Percentiles rank a stretch among this genome's conserved stretches.
These are phyloP conservation scores for Cheirogaleus medius DNA, from an alignment of 2,113 vertebrate species.

Conservation along the genomic window DNA sequence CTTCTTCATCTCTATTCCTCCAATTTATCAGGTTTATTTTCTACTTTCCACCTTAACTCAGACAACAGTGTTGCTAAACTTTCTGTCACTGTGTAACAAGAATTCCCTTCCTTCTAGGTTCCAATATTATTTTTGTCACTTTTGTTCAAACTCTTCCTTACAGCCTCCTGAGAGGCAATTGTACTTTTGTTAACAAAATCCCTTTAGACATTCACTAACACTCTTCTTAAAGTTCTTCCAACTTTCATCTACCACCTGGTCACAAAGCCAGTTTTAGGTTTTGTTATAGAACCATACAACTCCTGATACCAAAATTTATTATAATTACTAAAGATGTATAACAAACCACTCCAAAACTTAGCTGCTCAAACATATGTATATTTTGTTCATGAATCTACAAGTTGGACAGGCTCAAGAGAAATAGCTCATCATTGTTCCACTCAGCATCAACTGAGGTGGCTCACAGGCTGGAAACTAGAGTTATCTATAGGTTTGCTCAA, in stretches of 20 bases:
- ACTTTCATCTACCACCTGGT: not conserved
- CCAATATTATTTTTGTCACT: not conserved
- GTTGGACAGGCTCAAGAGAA: not conserved
- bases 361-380: not conserved
- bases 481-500: not conserved
- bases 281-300: not conserved
- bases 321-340: not conserved
- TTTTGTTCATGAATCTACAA: not conserved
- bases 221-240: not conserved
- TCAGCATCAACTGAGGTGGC: not conserved
- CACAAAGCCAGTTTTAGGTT: not conserved
- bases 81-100: not conserved
- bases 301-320: not conserved
- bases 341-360: not conserved
- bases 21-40: not conserved
- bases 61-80: not conserved
- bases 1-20: not conserved
- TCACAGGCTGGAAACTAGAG: not conserved
- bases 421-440: not conserved
- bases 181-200: not conserved
- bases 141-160: conserved; percentile 13
- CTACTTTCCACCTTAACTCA: not conserved
- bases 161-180: not conserved
- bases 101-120: not conserved
- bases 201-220: not conserved